Evolutionary conservation across 2,888 invertebrate genomes (phyloP).

Genomic region (Anoplius nigerrimus): DNA sequence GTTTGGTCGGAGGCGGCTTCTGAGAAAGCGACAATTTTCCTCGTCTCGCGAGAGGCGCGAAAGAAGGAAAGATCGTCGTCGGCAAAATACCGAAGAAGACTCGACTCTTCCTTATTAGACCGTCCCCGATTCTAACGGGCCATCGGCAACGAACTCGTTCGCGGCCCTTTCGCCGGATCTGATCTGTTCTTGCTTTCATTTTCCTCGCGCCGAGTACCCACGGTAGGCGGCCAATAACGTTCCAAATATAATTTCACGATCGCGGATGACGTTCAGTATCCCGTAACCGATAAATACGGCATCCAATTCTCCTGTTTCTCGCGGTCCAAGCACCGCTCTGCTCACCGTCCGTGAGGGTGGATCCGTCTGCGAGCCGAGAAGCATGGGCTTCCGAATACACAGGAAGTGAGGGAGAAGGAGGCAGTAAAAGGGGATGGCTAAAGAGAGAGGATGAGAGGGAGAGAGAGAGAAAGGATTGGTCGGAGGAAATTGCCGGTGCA

Average conservation of each 20-base stretch:
- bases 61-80: slow-evolving; percentile 6
- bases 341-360: too few relatives aligned
- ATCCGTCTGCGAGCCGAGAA: too few relatives aligned
- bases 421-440: slow-evolving; percentile 15
- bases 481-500: slow-evolving; percentile 6
- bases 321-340: neutral
- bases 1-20: too few relatives aligned
- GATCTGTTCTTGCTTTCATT: slow-evolving; percentile 15
- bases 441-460: slow-evolving; percentile 11
- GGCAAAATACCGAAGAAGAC: slow-evolving; percentile 27
- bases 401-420: slow-evolving; percentile 17
- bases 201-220: neutral
- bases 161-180: neutral
- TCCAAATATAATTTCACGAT: slow-evolving; percentile 47
- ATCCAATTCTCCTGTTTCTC: slow-evolving; percentile 44
- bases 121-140: slow-evolving; percentile 37
- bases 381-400: slow-evolving; percentile 18
- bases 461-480: slow-evolving; percentile 14
- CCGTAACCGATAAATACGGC: slow-evolving; percentile 51
- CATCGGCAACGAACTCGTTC: slow-evolving; percentile 21
- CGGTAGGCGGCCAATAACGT: slow-evolving; percentile 13
- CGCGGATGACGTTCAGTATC: slow-evolving; percentile 43
- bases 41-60: too few relatives aligned
- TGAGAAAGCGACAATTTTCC: too few relatives aligned
- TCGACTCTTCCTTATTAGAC: slow-evolving; percentile 36